Conservation (phyloP, 30 jellyfish, hydroid and myxozoan genomes). For the Catostylus mosaicus region DNA sequence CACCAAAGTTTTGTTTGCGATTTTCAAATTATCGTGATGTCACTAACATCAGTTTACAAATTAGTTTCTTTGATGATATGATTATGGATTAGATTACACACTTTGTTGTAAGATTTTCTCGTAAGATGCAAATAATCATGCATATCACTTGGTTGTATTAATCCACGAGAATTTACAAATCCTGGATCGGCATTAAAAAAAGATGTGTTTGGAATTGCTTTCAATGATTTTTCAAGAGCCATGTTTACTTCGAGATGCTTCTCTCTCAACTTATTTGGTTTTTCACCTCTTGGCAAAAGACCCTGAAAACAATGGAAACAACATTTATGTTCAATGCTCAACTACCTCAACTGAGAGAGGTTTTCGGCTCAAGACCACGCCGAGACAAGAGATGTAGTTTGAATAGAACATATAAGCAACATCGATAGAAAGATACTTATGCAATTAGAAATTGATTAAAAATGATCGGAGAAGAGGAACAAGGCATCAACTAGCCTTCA, state of each 20-base stretch:
- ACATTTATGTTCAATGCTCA: no score
- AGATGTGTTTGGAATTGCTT: constrained; percentile 74
- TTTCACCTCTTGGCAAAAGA: constrained; percentile 87
- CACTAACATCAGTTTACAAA: no score
- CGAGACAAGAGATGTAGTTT: not conserved
- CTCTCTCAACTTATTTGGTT: constrained; percentile 78
- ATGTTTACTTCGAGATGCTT: constrained; percentile 60
- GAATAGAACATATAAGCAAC: no score
- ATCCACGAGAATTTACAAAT: constrained; percentile 66
- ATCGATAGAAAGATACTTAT: no score
- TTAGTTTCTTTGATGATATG: not conserved
- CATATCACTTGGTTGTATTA: constrained; percentile 81
- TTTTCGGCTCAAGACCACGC: no score
- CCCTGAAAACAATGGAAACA: constrained; percentile 53
- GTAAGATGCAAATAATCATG: constrained; percentile 80
- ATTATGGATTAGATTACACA: constrained; percentile 18
- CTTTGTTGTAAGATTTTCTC: constrained; percentile 63
- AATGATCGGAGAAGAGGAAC: no score
- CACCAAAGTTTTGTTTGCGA: no score
- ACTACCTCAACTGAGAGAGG: no score
- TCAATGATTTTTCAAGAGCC: constrained; percentile 38
- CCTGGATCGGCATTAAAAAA: constrained; percentile 90
- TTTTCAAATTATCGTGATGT: no score
- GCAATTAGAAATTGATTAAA: no score
- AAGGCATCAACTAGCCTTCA: no score